phyloP scores from a whole-genome alignment of 2,113 vertebrate genomes.

The Cynocephalus volans region DNA sequence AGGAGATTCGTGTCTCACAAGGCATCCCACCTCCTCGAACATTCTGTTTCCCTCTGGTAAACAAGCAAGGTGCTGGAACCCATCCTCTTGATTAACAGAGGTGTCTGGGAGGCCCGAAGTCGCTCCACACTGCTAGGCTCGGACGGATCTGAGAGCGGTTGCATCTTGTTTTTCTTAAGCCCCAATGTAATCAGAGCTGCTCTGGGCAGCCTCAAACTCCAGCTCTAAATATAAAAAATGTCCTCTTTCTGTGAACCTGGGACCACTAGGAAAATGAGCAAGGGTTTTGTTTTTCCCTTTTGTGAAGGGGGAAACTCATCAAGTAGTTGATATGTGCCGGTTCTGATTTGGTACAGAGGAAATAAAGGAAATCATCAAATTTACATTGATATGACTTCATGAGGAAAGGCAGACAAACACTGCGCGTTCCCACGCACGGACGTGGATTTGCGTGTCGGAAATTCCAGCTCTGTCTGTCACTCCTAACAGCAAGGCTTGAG shows the following conservation, averaged over 20 bases:
- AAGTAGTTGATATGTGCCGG: background rate
- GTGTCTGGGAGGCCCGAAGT: background rate
- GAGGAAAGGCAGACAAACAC: background rate
- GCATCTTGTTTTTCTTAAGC: background rate
- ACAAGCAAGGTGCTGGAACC: background rate
- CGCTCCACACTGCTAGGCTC: background rate
- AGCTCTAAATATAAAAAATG: background rate
- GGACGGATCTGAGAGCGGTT: background rate
- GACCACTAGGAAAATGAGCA: constrained; percentile 15
- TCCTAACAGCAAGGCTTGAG: background rate
- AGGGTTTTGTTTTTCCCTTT: background rate
- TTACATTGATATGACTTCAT: background rate
- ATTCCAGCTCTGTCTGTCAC: background rate
- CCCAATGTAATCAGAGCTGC: background rate
- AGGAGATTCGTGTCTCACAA: background rate
- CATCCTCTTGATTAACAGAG: background rate
- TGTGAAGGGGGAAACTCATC: background rate
- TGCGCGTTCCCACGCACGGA: background rate
- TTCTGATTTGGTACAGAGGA: constrained; percentile 27
- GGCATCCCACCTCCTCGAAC: background rate
- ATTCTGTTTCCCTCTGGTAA: background rate
- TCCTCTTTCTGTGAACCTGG: background rate
- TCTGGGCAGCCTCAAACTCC: background rate
- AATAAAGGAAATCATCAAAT: background rate
- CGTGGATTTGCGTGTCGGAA: rapidly evolving